phyloP scores from a whole-genome alignment of 2,113 vertebrate species.

The Coptodon rendalli region DNA sequence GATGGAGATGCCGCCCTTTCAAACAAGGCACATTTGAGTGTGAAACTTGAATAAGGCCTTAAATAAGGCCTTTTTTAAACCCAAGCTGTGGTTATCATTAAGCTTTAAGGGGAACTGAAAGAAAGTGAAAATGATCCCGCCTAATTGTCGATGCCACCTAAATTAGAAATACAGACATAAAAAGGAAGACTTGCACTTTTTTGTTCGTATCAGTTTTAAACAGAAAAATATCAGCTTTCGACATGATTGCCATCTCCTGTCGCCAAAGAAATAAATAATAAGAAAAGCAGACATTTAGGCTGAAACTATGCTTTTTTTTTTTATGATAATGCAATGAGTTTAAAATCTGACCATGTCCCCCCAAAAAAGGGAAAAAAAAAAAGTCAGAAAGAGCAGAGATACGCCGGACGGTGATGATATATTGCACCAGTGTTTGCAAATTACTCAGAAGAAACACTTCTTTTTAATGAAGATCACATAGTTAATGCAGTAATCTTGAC shows the following conservation, averaged over 20 bases:
- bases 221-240: background rate
- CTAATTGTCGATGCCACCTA: background rate
- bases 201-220: background rate
- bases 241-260: too few relatives aligned
- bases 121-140: background rate
- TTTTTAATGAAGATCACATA: background rate
- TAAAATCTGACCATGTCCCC: background rate
- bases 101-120: background rate
- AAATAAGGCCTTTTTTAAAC: slow-evolving; percentile 24
- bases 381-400: background rate
- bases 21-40: slow-evolving; percentile 44
- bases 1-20: background rate
- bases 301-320: background rate
- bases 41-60: background rate
- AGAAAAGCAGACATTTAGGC: background rate
- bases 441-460: background rate
- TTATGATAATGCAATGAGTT: background rate
- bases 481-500: background rate
- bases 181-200: background rate
- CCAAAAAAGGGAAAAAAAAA: background rate
- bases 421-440: background rate
- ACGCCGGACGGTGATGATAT: background rate
- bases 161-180: background rate
- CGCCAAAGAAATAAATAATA: background rate
- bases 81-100: background rate